These are phyloP conservation scores for Pteropus rufus DNA, from an alignment of 2,797 vertebrate species.

Conservation along the genomic window DNA sequence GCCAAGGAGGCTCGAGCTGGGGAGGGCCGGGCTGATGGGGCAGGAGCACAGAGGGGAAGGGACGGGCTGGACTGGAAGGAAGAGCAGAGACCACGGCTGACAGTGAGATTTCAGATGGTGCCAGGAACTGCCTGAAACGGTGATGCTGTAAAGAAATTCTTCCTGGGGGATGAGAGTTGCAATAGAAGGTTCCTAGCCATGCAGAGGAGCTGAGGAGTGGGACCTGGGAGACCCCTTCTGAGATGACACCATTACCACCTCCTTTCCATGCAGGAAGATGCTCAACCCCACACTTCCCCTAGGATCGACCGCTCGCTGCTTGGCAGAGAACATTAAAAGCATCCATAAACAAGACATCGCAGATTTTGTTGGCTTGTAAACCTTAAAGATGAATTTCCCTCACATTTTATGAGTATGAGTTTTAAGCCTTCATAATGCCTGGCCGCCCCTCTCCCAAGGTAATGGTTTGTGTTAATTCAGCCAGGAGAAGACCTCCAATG, in stretches of 20 bases:
- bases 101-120: neutral
- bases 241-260: neutral
- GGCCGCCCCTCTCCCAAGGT: neutral
- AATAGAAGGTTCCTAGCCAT: neutral
- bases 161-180: neutral
- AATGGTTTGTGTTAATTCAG: neutral
- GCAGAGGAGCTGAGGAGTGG: neutral
- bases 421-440: neutral
- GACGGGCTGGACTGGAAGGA: neutral
- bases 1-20: neutral
- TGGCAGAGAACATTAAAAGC: neutral
- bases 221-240: neutral
- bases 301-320: fast-evolving
- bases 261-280: neutral
- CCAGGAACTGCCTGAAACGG: neutral
- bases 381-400: constrained; percentile 7
- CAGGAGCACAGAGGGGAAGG: neutral
- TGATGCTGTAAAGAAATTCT: neutral
- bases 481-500: neutral
- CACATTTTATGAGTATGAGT: neutral
- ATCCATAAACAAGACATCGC: neutral
- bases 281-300: neutral
- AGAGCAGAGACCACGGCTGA: neutral
- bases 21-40: neutral
- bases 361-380: neutral